These are phyloP conservation scores for Eupithecia insigniata DNA, from an alignment of 2,888 invertebrate genomes.

Conservation along the genomic window DNA sequence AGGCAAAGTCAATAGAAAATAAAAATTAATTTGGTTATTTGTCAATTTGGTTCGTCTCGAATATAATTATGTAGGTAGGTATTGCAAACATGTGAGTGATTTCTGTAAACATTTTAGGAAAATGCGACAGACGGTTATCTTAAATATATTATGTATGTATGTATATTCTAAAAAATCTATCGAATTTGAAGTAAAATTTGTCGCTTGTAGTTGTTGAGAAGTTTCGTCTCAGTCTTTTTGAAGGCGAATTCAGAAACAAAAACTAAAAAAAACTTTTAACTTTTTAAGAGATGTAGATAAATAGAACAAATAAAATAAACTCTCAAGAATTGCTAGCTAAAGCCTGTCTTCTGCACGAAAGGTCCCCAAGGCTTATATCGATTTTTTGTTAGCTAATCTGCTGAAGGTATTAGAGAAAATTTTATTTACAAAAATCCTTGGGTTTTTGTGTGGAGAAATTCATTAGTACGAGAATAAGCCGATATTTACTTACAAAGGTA, in stretches of 20 bases:
- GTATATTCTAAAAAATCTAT: no score
- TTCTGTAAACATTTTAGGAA: no score
- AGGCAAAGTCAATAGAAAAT: no score
- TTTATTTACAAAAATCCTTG: background rate
- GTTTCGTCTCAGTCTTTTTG: no score
- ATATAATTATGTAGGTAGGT: no score
- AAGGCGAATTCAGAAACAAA: background rate
- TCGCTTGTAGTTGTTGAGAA: background rate
- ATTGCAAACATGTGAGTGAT: no score
- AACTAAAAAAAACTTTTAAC: background rate
- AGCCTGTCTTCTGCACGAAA: constrained; percentile 22
- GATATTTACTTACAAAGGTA: no score
- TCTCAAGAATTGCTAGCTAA: background rate
- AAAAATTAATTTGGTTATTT: no score
- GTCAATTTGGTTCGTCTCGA: no score
- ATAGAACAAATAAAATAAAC: background rate
- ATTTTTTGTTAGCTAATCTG: constrained; percentile 26
- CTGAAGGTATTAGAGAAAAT: constrained; percentile 4
- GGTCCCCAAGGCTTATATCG: constrained; percentile 20
- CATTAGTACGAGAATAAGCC: no score
- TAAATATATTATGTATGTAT: no score
- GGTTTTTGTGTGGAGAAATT: background rate
- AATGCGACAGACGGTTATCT: no score
- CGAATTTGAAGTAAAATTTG: background rate
- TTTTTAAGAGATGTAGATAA: background rate